Evolutionary conservation across 2,113 vertebrate species (phyloP).

Genomic region (Indri indri): DNA sequence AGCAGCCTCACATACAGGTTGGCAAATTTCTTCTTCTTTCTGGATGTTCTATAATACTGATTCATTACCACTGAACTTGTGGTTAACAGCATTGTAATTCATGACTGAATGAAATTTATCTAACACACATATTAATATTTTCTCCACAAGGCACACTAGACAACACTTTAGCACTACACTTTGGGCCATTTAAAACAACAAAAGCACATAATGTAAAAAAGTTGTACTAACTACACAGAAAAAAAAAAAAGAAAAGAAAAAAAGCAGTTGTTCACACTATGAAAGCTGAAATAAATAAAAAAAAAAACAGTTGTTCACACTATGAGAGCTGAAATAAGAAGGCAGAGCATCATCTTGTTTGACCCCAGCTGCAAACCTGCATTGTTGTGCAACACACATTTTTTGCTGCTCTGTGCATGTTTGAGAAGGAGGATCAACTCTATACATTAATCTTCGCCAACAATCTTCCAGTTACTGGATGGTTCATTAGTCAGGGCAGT

Average conservation of each 20-base stretch:
- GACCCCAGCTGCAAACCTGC: background rate
- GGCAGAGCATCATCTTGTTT: background rate
- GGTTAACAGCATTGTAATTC: background rate
- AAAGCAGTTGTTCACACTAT: background rate
- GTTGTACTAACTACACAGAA: background rate
- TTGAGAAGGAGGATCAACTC: background rate
- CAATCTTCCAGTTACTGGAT: background rate
- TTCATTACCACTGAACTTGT: background rate
- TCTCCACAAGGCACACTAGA: background rate
- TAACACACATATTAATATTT: background rate
- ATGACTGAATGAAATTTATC: background rate
- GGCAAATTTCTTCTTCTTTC: background rate
- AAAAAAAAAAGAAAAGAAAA: background rate
- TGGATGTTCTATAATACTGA: background rate
- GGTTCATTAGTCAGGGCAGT: background rate
- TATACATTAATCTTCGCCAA: background rate
- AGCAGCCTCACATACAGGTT: background rate
- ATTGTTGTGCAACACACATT: background rate
- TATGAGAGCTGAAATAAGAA: background rate
- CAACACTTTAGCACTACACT: background rate
- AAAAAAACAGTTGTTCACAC: background rate
- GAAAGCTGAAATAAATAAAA: background rate
- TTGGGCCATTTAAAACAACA: background rate
- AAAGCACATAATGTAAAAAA: background rate
- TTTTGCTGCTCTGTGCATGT: background rate